Evolutionary conservation across 1,140 invertebrate genomes (phyloP).

Genomic region (Cyclina sinensis): DNA sequence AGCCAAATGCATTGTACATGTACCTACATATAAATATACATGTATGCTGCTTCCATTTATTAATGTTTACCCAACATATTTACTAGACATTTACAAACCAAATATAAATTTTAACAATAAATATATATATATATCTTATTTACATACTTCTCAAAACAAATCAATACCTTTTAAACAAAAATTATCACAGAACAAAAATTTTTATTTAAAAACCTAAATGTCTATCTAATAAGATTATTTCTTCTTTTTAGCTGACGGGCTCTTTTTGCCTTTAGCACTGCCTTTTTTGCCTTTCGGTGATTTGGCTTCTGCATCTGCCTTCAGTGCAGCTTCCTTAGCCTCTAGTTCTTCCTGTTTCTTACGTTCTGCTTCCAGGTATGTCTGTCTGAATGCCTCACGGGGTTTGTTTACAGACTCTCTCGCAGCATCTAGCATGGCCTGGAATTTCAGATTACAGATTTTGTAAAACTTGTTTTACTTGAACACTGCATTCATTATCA

Average conservation of each 20-base stretch:
- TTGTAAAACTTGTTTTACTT: no score
- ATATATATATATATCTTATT: conserved; percentile 8
- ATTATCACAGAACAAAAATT: not conserved
- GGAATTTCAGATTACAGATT: no score
- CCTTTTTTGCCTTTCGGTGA: conserved; percentile 84
- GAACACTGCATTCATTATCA: no score
- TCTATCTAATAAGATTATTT: conserved; percentile 67
- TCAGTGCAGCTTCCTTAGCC: conserved; percentile 81
- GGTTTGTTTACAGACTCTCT: conserved; percentile 82
- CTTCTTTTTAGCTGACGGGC: conserved; percentile 78
- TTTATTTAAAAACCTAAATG: not conserved
- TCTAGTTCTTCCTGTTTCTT: conserved; percentile 82
- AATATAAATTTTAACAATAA: not conserved
- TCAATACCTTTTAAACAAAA: not conserved
- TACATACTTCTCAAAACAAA: not conserved
- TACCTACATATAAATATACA: no score
- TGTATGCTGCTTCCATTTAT: no score
- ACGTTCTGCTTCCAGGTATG: conserved; percentile 84
- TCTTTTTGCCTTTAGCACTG: conserved; percentile 83
- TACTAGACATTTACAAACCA: not conserved
- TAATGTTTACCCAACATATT: no score
- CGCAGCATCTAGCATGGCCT: conserved; percentile 83
- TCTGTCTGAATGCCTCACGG: conserved; percentile 85
- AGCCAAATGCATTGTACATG: no score
- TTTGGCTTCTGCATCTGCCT: conserved; percentile 82